These are phyloP conservation scores for Sceloporus tristichus DNA, from an alignment of 2,113 vertebrate genomes.

Conservation along the genomic window DNA sequence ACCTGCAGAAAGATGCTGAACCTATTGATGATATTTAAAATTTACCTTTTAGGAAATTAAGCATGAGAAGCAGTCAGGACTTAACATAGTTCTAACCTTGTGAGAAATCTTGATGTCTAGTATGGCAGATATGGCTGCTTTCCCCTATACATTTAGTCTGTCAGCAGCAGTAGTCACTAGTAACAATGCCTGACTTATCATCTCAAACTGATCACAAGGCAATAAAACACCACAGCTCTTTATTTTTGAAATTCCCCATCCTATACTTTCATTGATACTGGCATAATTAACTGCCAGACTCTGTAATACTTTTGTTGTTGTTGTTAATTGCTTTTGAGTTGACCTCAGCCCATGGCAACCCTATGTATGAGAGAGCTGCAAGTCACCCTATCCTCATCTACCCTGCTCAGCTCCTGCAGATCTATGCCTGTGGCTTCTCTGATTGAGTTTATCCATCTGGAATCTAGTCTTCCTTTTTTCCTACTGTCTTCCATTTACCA, in stretches of 20 bases:
- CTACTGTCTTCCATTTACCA: too few species aligned
- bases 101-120: neutral
- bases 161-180: neutral
- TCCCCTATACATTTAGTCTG: neutral
- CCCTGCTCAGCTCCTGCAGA: too few species aligned
- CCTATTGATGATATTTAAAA: neutral
- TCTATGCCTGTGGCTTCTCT: too few species aligned
- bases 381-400: too few species aligned
- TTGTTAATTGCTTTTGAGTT: too few species aligned
- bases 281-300: too few species aligned
- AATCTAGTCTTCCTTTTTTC: too few species aligned
- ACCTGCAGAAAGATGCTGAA: neutral
- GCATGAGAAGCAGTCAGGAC: neutral
- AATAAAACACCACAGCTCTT: neutral
- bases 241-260: neutral
- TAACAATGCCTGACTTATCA: neutral
- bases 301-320: too few species aligned
- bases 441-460: too few species aligned
- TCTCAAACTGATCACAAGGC: too few species aligned
- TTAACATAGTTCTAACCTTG: neutral
- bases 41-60: neutral
- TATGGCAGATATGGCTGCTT: neutral
- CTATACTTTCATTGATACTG: neutral
- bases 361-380: too few species aligned
- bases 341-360: too few species aligned